A percentile compares a stretch with the other conserved stretches of the same genome.
Evolutionary conservation across 2,888 invertebrate species (phyloP).

Genomic region (Himalopsyche kuldschensis): DNA sequence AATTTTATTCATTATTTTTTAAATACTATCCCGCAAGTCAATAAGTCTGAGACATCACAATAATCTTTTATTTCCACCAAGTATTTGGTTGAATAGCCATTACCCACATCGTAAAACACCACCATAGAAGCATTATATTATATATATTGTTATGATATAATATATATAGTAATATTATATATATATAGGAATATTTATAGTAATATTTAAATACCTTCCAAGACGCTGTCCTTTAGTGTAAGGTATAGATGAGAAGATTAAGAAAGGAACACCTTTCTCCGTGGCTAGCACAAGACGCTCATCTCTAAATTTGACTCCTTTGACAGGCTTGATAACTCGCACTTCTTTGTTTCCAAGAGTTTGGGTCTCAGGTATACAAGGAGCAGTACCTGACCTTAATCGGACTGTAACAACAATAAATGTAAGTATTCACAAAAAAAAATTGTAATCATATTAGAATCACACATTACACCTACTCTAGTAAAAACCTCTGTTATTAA

Average conservation of each 20-base stretch:
- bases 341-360: conserved; percentile 58
- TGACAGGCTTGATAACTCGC: conserved; percentile 62
- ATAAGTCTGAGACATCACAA: too few species aligned
- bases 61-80: too few species aligned
- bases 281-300: conserved; percentile 83
- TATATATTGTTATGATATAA: not conserved
- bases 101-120: too few species aligned
- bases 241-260: conserved; percentile 85
- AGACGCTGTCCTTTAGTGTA: conserved; percentile 71
- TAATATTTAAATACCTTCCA: conserved; percentile 55
- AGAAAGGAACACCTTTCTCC: conserved; percentile 76
- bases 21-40: too few species aligned
- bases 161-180: not conserved
- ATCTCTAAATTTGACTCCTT: conserved; percentile 71
- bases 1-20: too few species aligned
- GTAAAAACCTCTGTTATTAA: too few species aligned
- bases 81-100: too few species aligned
- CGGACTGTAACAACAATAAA: conserved; percentile 47
- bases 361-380: conserved; percentile 61
- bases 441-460: not conserved
- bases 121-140: not conserved
- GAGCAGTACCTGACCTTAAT: conserved; percentile 56
- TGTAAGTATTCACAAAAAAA: not conserved
- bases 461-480: not conserved
- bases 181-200: too few species aligned